These are phyloP conservation scores for Passer domesticus DNA, from an alignment of 2,113 vertebrate species.

Conservation along the genomic window DNA sequence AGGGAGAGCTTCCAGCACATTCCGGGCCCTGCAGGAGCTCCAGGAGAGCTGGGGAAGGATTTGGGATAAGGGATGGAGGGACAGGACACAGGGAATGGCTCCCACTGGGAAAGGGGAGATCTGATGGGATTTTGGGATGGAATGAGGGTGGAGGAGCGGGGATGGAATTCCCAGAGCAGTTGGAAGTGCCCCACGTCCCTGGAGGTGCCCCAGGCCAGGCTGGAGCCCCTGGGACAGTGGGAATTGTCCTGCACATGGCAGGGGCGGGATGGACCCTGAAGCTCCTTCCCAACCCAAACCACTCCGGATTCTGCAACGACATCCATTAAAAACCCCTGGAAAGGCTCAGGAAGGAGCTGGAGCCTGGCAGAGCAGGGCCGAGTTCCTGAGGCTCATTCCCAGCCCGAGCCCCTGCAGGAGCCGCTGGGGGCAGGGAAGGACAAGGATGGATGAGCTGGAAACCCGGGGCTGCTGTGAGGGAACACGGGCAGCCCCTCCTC, in stretches of 20 bases:
- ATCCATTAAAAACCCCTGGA: not conserved
- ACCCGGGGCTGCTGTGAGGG: not conserved
- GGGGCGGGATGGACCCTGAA: too few species aligned
- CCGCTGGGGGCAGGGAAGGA: not conserved
- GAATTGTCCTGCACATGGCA: not conserved
- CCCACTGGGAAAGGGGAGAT: fast-evolving
- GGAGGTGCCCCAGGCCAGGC: fast-evolving
- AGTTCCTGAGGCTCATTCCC: not conserved
- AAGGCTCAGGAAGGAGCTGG: fast-evolving
- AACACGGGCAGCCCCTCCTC: not conserved
- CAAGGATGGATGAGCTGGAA: not conserved
- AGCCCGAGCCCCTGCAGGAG: not conserved
- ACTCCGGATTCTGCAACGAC: not conserved
- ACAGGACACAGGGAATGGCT: not conserved
- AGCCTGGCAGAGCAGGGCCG: not conserved
- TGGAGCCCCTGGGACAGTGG: not conserved
- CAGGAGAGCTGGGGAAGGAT: not conserved
- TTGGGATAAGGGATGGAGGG: not conserved
- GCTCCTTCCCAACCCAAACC: not conserved
- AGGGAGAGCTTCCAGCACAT: not conserved
- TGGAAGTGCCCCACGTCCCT: not conserved
- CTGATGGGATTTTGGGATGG: not conserved
- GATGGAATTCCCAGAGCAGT: not conserved
- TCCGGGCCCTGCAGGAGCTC: not conserved
- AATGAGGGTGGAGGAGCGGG: not conserved